A percentile compares a stretch with the other conserved stretches of the same genome.
Conservation (phyloP, 2,113 vertebrate genomes). For the Nerophis lumbriciformis region DNA sequence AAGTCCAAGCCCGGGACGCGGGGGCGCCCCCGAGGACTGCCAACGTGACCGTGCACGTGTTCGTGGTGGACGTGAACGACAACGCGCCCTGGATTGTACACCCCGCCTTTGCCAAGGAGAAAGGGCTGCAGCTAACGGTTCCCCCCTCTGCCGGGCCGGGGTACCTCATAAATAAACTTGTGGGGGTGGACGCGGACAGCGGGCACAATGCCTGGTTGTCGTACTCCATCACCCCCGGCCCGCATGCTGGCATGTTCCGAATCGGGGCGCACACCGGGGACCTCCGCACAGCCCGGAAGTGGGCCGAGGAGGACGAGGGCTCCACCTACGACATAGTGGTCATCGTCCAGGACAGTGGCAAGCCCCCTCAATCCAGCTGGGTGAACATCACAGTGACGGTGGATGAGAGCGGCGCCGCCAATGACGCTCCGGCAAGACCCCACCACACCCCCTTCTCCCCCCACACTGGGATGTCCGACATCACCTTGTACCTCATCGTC, state of each 20-base stretch:
- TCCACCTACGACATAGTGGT: conserved; percentile 72
- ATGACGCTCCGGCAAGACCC: conserved; percentile 66
- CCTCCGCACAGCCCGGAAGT: conserved; percentile 72
- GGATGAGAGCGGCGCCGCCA: conserved; percentile 71
- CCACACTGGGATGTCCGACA: conserved; percentile 65
- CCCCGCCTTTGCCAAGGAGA: conserved; percentile 67
- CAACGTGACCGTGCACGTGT: conserved; percentile 80
- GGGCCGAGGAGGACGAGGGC: conserved; percentile 69
- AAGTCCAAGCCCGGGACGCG: conserved; percentile 80
- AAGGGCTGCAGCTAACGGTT: conserved; percentile 73
- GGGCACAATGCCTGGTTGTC: conserved; percentile 86
- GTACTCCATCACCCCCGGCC: conserved; percentile 74
- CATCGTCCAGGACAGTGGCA: conserved; percentile 79
- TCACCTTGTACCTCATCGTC: conserved; percentile 82
- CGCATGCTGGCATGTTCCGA: conserved; percentile 74
- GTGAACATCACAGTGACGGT: conserved; percentile 77
- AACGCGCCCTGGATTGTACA: conserved; percentile 80
- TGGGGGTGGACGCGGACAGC: conserved; percentile 83
- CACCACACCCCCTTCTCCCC: conserved; percentile 60
- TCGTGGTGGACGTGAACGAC: conserved; percentile 84
- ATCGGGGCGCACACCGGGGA: conserved; percentile 79
- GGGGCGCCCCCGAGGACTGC: conserved; percentile 73
- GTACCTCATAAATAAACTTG: conserved; percentile 80
- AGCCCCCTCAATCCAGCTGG: conserved; percentile 70
- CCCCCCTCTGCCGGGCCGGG: conserved; percentile 68